Evolutionary conservation across 2,113 vertebrate genomes (phyloP).

Genomic region (Propithecus coquereli): DNA sequence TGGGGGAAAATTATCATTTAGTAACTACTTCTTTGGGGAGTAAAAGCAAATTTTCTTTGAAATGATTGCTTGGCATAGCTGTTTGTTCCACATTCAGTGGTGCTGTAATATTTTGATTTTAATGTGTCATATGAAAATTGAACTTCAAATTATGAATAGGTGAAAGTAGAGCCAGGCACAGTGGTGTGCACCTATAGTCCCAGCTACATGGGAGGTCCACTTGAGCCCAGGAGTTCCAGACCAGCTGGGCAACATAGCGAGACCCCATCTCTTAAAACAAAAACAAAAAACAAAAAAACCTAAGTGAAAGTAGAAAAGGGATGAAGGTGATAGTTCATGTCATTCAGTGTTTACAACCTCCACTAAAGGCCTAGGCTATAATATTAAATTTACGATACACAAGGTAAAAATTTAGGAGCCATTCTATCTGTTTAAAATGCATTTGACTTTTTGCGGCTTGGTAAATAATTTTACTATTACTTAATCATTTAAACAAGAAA

Average conservation of each 20-base stretch:
- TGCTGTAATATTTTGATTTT: slow-evolving; percentile 11
- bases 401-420: background rate
- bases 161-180: background rate
- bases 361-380: background rate
- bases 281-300: background rate
- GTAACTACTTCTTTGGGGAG: background rate
- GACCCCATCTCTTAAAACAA: background rate
- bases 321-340: background rate
- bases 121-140: background rate
- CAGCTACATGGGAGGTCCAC: background rate
- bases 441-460: background rate
- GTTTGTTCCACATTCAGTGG: background rate
- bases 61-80: background rate
- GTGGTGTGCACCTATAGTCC: background rate
- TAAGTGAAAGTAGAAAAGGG: background rate
- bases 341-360: background rate
- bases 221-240: background rate
- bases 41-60: slow-evolving; percentile 10
- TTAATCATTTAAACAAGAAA: background rate
- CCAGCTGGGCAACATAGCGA: background rate
- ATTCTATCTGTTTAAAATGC: slow-evolving; percentile 11
- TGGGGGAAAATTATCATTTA: background rate
- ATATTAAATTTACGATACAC: background rate
- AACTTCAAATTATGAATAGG: background rate
- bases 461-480: background rate